phyloP scores from a whole-genome alignment of 2,797 vertebrate genomes.

The Syngnathus rostellatus region DNA sequence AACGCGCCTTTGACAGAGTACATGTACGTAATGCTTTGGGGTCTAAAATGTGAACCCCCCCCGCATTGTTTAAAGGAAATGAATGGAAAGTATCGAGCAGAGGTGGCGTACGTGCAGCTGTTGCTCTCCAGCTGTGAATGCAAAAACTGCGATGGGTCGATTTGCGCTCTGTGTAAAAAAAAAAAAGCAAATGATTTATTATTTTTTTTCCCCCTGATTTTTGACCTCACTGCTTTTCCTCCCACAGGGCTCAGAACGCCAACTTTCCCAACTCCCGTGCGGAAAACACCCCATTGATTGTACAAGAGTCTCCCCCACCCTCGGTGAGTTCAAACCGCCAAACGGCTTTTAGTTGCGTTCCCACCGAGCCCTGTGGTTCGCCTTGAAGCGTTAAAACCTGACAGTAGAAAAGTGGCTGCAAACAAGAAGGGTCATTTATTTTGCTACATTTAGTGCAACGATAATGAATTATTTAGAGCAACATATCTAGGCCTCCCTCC shows the following conservation, averaged over 20 bases:
- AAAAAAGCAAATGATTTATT: no score
- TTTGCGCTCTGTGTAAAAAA: neutral
- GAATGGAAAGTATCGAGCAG: neutral
- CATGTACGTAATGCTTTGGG: constrained; percentile 77
- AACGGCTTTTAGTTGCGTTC: neutral
- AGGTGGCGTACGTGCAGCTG: neutral
- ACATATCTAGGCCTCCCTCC: neutral
- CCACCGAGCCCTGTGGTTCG: neutral
- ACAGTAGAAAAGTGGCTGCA: neutral
- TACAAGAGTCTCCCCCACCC: constrained; percentile 94
- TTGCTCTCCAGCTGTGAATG: neutral
- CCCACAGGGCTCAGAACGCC: constrained; percentile 90
- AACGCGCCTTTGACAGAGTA: constrained; percentile 97
- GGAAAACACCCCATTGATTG: constrained; percentile 98
- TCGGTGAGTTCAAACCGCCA: constrained; percentile 77
- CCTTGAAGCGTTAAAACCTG: no score
- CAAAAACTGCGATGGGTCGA: neutral
- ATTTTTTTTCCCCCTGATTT: neutral
- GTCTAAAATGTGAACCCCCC: no score
- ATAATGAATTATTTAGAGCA: no score
- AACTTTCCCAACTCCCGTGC: constrained; percentile 98
- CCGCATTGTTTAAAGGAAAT: no score
- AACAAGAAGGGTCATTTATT: neutral
- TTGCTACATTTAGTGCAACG: neutral
- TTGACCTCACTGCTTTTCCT: constrained; percentile 2